Percentiles rank a stretch among this genome's conserved stretches.
Evolutionary conservation across 1,140 invertebrate species (phyloP).

Genomic region (Panulirus ornatus): DNA sequence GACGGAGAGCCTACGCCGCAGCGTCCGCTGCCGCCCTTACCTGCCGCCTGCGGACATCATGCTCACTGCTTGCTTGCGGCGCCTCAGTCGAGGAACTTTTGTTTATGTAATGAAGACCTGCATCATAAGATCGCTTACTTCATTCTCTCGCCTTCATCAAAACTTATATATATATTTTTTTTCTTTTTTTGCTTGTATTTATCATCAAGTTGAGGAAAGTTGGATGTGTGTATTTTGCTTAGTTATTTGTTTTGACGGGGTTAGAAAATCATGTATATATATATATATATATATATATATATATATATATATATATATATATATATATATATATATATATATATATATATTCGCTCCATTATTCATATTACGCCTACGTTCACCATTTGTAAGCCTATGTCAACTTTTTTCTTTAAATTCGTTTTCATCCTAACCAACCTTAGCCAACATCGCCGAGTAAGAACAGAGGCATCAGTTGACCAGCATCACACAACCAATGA

Average conservation of each 20-base stretch:
- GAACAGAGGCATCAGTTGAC: too few relatives aligned
- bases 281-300: slow-evolving; percentile 29
- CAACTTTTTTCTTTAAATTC: too few relatives aligned
- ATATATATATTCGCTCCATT: neutral
- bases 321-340: slow-evolving; percentile 40
- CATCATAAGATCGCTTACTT: neutral
- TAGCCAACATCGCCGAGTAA: too few relatives aligned
- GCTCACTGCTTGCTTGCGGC: neutral
- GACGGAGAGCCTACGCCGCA: too few relatives aligned
- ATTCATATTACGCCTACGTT: too few relatives aligned
- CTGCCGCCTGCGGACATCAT: neutral
- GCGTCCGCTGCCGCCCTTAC: too few relatives aligned
- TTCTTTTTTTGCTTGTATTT: neutral
- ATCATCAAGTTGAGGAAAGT: too few relatives aligned
- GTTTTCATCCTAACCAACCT: too few relatives aligned
- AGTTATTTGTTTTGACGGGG: neutral
- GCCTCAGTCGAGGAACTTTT: neutral
- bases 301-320: slow-evolving; percentile 42
- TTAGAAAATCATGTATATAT: slow-evolving; percentile 23
- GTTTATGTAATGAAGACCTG: neutral
- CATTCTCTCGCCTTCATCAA: neutral
- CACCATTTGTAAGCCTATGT: too few relatives aligned
- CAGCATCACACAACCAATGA: too few relatives aligned
- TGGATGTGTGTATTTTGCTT: too few relatives aligned
- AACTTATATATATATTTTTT: neutral